These are phyloP conservation scores for Tangara arthus DNA, from an alignment of 2,797 vertebrate species.

Conservation along the genomic window DNA sequence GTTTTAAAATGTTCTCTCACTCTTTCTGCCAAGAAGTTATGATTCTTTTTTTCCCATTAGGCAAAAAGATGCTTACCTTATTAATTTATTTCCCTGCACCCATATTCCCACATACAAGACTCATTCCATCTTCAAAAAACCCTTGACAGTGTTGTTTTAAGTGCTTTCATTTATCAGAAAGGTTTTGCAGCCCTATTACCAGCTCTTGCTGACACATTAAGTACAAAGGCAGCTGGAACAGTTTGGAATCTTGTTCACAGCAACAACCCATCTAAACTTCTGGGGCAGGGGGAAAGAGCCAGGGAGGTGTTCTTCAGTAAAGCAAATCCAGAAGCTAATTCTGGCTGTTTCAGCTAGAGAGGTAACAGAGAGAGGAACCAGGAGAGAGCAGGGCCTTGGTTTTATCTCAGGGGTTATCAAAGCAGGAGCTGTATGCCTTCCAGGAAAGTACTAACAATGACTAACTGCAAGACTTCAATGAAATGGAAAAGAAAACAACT, in stretches of 20 bases:
- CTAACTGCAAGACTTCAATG: neutral
- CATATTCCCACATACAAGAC: neutral
- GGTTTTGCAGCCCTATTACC: neutral
- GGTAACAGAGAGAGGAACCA: neutral
- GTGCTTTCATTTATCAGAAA: neutral
- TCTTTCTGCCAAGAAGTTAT: neutral
- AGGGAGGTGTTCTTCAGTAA: neutral
- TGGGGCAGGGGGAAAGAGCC: neutral
- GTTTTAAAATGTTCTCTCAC: neutral
- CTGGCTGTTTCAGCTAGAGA: neutral
- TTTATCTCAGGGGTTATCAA: neutral
- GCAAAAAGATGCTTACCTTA: neutral
- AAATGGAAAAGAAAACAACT: neutral
- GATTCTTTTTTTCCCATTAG: neutral
- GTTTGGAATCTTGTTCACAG: neutral
- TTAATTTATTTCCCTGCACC: neutral
- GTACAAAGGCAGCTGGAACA: neutral
- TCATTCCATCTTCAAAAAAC: neutral
- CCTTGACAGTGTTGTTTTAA: neutral
- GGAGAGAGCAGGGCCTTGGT: accelerated
- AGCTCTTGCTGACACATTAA: neutral
- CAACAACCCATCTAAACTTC: neutral
- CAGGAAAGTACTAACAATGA: neutral
- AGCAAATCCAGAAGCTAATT: neutral
- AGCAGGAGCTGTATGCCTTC: neutral